A percentile compares a stretch with the other conserved stretches of the same genome.
Conservation (phyloP, 2,797 vertebrate species). For the Avahi laniger region DNA sequence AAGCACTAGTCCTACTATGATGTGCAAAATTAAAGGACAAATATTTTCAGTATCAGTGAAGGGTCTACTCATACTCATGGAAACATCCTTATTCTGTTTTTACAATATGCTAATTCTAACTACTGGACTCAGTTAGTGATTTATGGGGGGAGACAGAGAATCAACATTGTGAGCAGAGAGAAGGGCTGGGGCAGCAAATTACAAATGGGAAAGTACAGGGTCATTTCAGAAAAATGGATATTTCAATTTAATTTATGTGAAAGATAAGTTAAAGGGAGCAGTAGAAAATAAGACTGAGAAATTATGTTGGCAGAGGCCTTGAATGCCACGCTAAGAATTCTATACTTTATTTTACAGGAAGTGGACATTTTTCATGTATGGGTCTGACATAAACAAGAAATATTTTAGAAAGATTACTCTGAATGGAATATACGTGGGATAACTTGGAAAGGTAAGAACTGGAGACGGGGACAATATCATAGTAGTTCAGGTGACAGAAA, state of each 20-base stretch:
- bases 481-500: background rate
- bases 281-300: background rate
- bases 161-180: background rate
- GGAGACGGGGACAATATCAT: background rate
- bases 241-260: background rate
- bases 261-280: background rate
- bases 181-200: background rate
- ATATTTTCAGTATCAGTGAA: background rate
- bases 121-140: background rate
- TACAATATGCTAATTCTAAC: background rate
- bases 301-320: background rate
- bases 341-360: background rate
- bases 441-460: background rate
- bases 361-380: background rate
- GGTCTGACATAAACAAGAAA: background rate
- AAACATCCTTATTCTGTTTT: background rate
- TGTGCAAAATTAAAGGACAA: background rate
- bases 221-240: background rate
- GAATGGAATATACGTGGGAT: background rate
- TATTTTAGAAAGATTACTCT: background rate
- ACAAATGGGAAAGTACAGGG: background rate
- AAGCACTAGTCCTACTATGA: background rate
- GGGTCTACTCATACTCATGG: too few relatives aligned
- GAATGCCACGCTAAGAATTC: background rate
- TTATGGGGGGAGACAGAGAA: accelerated